Base-by-base conservation (phyloP, 1,140 invertebrate genomes). In the Papilio machaon region DNA sequence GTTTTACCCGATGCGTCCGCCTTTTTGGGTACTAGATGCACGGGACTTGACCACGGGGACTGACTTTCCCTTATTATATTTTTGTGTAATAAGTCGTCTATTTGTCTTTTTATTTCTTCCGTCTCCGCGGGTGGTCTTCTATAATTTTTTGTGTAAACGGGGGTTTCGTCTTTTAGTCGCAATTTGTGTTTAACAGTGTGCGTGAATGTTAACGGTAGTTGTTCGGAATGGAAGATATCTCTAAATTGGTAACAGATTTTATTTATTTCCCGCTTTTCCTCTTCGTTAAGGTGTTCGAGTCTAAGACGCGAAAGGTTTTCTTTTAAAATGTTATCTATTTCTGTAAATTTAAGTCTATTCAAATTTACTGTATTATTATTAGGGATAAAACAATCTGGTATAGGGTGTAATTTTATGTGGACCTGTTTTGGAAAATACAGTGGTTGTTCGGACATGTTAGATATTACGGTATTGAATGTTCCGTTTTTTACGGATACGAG, bases 141-240 rank as follows among this genome's bases (percentile, higher is more conserved):
- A 49, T 82, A 80, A 15, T 81, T 43, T 60, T 80, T 81, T 47
- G 77, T 60, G 75, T 78, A 79, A 30, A 85, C 83, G 9, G 85
- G 85, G 11, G 82, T 81, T 46, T 83, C 81, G 19, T 85, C 81
- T 67, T 80, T 82, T 1, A 80, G 81, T 64, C 83, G 17, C 23
- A 84, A 82, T 11, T 58, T 52, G 78, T 85, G 82, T 43, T 85
- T 85, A 46, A 85, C 77, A 11, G 82, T 19, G 70, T 85, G 85
- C 17, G 84, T 83, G 49, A 87, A 85, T 10, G 82, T 74, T 19
- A 85, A 58, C 0, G 85, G 85, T 78, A 88, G 23, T 58, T 85
- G 15, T 19, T 87, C 82, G 23, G 64, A 84, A 64, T 87, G 83
- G 52, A 88, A 87, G 35, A 89, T 85, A 67, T 86, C 86, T 67